Percentiles rank a stretch among this genome's conserved stretches.
Evolutionary conservation across 2,888 invertebrate species (phyloP).

Genomic region (Osmoderma eremita): DNA sequence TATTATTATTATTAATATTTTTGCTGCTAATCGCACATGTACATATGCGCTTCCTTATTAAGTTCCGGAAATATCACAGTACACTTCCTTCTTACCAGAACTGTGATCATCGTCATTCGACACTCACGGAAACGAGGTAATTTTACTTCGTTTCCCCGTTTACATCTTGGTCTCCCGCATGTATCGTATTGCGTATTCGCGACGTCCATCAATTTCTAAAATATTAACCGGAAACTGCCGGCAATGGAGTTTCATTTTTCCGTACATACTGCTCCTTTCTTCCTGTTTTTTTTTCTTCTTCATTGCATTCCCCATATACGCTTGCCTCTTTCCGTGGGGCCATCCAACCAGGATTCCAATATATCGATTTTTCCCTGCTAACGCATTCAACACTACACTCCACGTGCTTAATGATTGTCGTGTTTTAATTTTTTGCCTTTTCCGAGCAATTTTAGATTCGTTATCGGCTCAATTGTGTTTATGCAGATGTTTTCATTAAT

Average conservation of each 20-base stretch:
- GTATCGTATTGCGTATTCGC: constrained; percentile 22
- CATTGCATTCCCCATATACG: background rate
- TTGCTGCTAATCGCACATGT: no score
- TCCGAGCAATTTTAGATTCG: constrained; percentile 26
- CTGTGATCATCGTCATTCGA: constrained; percentile 6
- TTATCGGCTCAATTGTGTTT: constrained; percentile 30
- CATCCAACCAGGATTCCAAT: constrained; percentile 10
- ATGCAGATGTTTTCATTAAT: constrained; percentile 35
- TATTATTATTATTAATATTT: no score
- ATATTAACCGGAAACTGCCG: constrained; percentile 5
- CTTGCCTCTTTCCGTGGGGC: background rate
- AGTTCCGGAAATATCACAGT: background rate
- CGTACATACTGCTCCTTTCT: background rate
- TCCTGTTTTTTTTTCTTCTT: background rate
- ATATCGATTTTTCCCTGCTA: constrained; percentile 17
- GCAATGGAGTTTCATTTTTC: constrained; percentile 15
- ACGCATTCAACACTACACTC: constrained; percentile 4
- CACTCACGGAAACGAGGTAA: constrained; percentile 3
- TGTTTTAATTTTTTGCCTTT: constrained; percentile 33
- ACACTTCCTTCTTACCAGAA: background rate
- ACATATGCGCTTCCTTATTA: background rate
- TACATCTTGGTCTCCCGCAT: constrained; percentile 12
- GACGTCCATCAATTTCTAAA: constrained; percentile 24
- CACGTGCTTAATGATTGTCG: constrained; percentile 23
- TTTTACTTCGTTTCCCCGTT: constrained; percentile 22